A percentile compares a stretch with the other conserved stretches of the same genome.
These are phyloP conservation scores for Ryuthela nishihirai DNA, from an alignment of 2,888 invertebrate genomes.

Conservation along the genomic window DNA sequence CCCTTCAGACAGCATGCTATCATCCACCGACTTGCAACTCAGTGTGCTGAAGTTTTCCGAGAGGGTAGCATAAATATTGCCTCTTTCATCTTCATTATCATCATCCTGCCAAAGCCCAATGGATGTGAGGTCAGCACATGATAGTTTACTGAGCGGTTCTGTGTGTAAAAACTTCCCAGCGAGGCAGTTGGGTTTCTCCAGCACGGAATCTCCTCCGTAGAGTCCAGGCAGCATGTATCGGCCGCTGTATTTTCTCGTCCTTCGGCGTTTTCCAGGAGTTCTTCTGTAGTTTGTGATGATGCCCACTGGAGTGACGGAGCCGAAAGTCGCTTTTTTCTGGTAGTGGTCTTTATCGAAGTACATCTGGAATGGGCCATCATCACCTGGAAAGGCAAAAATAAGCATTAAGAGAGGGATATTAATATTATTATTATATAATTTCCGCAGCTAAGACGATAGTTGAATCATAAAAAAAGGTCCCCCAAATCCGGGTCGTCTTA, in stretches of 20 bases:
- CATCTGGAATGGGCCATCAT: slow-evolving; percentile 60
- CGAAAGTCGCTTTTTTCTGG: slow-evolving; percentile 50
- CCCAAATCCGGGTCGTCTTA: no score
- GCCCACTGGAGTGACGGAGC: slow-evolving; percentile 33
- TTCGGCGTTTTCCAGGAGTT: slow-evolving; percentile 10
- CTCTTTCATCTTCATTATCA: slow-evolving; percentile 40
- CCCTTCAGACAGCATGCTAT: slow-evolving; percentile 20
- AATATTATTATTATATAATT: no score
- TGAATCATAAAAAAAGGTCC: no score
- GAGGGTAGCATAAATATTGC: slow-evolving; percentile 52
- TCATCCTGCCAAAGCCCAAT: slow-evolving; percentile 29
- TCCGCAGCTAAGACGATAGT: no score
- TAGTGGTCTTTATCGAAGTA: slow-evolving; percentile 52
- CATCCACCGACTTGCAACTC: slow-evolving; percentile 24
- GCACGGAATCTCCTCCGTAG: slow-evolving; percentile 20
- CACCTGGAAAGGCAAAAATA: slow-evolving; percentile 48
- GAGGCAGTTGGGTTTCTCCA: slow-evolving; percentile 9
- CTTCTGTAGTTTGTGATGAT: slow-evolving; percentile 37
- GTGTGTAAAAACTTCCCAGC: background rate
- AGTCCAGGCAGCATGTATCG: slow-evolving; percentile 23
- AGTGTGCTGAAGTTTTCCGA: slow-evolving; percentile 43
- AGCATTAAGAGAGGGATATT: no score
- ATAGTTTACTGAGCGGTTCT: slow-evolving; percentile 25
- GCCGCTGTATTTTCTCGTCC: background rate
- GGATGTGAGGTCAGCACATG: slow-evolving; percentile 30